These are phyloP conservation scores for Sweltsa coloradensis DNA, from an alignment of 1,140 invertebrate genomes.

Conservation along the genomic window DNA sequence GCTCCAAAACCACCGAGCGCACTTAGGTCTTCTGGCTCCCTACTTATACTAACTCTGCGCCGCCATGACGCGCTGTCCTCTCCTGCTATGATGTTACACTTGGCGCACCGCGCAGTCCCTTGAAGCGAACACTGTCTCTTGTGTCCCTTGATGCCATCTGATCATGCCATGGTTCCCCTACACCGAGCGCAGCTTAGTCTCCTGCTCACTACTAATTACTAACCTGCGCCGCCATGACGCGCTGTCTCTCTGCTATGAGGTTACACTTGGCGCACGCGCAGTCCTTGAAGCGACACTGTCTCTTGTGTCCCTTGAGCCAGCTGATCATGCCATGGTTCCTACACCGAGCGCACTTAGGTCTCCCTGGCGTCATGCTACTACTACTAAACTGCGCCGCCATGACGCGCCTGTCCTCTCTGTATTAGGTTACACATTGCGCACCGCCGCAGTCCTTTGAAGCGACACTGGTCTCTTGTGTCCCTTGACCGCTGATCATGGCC, in stretches of 20 bases:
- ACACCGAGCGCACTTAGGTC: constrained; percentile 89
- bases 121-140: constrained; percentile 81
- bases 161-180: no score
- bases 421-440: constrained; percentile 90
- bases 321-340: constrained; percentile 92
- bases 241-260: constrained; percentile 87
- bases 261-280: constrained; percentile 89
- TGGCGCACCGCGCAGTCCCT: constrained; percentile 78
- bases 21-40: constrained; percentile 58
- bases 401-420: no score
- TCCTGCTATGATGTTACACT: constrained; percentile 92
- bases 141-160: constrained; percentile 85
- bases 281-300: constrained; percentile 72
- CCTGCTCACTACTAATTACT: no score
- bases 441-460: constrained; percentile 71
- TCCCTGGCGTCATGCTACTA: no score
- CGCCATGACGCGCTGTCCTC: constrained; percentile 93
- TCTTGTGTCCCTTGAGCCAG: constrained; percentile 87
- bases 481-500: no score
- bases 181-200: no score
- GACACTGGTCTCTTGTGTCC: no score
- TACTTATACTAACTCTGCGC: no score
- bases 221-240: constrained; percentile 77
- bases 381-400: no score
- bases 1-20: constrained; percentile 85